Evolutionary conservation across 2,888 invertebrate species (phyloP).

Genomic region (Criorhina ranunculi): DNA sequence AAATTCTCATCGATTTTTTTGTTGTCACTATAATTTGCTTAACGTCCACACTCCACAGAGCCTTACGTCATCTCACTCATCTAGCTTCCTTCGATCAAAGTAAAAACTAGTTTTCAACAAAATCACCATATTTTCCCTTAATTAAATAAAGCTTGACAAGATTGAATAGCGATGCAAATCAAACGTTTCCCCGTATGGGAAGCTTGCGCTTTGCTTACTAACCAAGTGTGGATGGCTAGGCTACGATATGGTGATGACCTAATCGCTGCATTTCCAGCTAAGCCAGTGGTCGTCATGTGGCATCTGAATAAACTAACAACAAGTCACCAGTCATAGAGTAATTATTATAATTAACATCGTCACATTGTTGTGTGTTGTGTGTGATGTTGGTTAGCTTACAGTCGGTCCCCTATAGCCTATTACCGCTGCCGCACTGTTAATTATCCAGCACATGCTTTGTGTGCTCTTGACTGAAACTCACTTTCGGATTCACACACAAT

Average conservation of each 20-base stretch:
- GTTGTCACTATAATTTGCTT: slow-evolving; percentile 2
- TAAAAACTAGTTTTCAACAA: slow-evolving; percentile 1
- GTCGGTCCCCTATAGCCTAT: slow-evolving; percentile 1
- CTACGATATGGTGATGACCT: slow-evolving; percentile 54
- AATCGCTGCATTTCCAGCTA: slow-evolving; percentile 67
- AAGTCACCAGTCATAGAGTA: slow-evolving; percentile 55
- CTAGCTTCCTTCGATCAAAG: neutral
- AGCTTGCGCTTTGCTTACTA: neutral
- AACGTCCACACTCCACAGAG: neutral
- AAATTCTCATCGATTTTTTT: neutral
- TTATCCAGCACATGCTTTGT: slow-evolving; percentile 37
- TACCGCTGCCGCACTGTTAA: slow-evolving; percentile 37
- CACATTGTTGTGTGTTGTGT: slow-evolving; percentile 18
- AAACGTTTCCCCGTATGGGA: neutral
- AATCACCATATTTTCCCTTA: slow-evolving; percentile 23
- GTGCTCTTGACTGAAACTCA: slow-evolving; percentile 35
- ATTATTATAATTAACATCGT: slow-evolving; percentile 66
- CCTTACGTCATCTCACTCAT: neutral
- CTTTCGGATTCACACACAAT: slow-evolving; percentile 41
- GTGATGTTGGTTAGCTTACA: neutral
- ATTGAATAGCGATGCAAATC: neutral
- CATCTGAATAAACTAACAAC: slow-evolving; percentile 40
- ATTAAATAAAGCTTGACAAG: neutral
- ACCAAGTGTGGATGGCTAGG: neutral
- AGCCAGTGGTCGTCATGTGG: slow-evolving; percentile 53